Base-by-base conservation (phyloP, 2,797 vertebrate genomes). In the Pyrocephalus nanus region DNA sequence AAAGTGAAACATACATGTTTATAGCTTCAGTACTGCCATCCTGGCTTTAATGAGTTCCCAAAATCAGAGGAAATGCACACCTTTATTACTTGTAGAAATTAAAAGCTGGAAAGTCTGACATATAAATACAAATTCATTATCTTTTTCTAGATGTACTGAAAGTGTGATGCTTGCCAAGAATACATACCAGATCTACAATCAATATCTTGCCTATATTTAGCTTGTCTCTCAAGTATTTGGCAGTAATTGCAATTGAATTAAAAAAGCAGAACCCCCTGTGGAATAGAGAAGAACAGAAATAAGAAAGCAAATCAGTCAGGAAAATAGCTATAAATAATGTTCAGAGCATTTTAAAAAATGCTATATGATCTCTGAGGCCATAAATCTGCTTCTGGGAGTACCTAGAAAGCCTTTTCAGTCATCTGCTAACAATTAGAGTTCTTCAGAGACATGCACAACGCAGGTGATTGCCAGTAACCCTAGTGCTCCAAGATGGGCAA, bases 381-480 rank as follows among this genome's bases (percentile, higher is more conserved):
- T 99, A 98, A 99, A 98, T 99, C 98, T 98, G 96, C 97, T 98
- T 98, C 97, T 97, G 97, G 96, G 98, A 98, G 98, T 98, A 99
- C 97, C 98, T 98, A 97, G 96, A 98, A 98, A 99, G 98, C 96
- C 96, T 98, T 98, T 98, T 98, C 98, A 98, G 97, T 97, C 99
- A 99, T 99, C 98, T 99, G 99, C 98, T 98, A 98, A 98, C 98
- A 98, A 99, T 99, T 99, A 99, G 85, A 97, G 95, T 96, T 95
- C 95, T 98, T 96, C 96, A 95, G 97, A 98, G 98, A 97, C 98
- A 97, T 86, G 94, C 95, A 98, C 90, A 93, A 96, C 60, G 97
- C 98, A 99, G 99, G 99, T 99, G 99, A 99, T 98, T 98, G 98
- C 98, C 98, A 98, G 96, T 97, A 98, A 98, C 96, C 92, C 88